These are phyloP conservation scores for Triplophysa dalaica DNA, from an alignment of 2,113 vertebrate genomes.

Conservation along the genomic window DNA sequence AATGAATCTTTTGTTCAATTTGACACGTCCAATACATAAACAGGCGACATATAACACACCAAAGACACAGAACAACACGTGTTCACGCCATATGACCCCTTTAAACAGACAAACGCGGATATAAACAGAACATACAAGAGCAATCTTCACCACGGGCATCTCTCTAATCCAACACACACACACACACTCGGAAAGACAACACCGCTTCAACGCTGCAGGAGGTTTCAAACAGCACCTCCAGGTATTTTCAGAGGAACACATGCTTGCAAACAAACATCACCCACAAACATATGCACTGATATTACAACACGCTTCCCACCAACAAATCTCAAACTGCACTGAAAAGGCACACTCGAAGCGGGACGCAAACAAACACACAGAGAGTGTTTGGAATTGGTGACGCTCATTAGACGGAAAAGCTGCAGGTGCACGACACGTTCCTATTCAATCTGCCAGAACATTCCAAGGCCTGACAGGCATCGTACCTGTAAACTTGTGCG, in stretches of 20 bases:
- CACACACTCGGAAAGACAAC: conserved; percentile 24
- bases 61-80: no score
- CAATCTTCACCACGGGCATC: conserved; percentile 10
- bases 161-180: conserved; percentile 27
- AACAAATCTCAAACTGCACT: neutral
- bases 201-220: conserved; percentile 10
- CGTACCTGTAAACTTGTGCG: neutral
- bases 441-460: conserved; percentile 59
- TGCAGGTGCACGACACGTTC: conserved; percentile 51
- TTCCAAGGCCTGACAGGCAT: conserved; percentile 28
- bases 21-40: no score
- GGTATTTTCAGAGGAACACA: conserved; percentile 38
- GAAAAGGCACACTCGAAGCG: neutral
- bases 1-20: no score
- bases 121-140: conserved; percentile 7
- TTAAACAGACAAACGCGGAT: neutral
- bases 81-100: no score
- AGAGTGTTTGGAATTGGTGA: conserved; percentile 36
- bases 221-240: conserved; percentile 31
- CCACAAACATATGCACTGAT: neutral
- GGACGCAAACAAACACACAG: neutral
- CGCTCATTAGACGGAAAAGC: conserved; percentile 58
- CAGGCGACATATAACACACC: no score
- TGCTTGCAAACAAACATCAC: conserved; percentile 22
- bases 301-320: neutral